These are phyloP conservation scores for Pyrrhura leucotis DNA, from an alignment of 2,797 vertebrate genomes.

Conservation along the genomic window DNA sequence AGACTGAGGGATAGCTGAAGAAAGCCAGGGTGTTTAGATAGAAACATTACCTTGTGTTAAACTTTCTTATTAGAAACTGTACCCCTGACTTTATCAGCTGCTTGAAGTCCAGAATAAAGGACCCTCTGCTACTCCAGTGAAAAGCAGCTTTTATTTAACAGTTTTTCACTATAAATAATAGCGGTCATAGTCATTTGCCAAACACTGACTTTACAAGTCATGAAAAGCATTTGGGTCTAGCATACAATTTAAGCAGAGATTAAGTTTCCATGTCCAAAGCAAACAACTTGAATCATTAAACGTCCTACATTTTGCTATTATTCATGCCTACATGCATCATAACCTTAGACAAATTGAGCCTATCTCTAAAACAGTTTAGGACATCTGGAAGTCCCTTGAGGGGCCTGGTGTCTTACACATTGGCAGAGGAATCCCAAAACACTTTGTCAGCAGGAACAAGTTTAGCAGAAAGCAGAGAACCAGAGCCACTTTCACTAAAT, in stretches of 20 bases:
- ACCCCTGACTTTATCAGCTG: neutral
- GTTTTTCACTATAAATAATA: neutral
- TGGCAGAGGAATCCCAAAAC: slow-evolving; percentile 5
- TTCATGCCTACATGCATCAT: neutral
- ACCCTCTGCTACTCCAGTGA: neutral
- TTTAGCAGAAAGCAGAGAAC: slow-evolving; percentile 2
- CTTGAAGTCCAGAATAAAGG: neutral
- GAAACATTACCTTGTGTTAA: neutral
- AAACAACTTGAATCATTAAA: neutral
- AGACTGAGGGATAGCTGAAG: neutral
- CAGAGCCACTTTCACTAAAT: neutral
- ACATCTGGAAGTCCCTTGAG: neutral
- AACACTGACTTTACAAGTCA: neutral
- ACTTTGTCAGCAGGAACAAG: neutral
- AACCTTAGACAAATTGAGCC: neutral
- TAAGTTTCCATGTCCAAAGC: neutral
- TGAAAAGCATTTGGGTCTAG: neutral
- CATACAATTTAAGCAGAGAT: neutral
- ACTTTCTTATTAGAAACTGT: neutral
- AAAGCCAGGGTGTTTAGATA: neutral
- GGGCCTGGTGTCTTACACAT: neutral
- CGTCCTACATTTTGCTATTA: neutral
- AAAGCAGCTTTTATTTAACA: neutral
- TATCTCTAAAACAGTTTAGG: slow-evolving; percentile 7
- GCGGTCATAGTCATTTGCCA: neutral